Conservation (phyloP, 2,113 vertebrate genomes). For the Varanus salvator region DNA sequence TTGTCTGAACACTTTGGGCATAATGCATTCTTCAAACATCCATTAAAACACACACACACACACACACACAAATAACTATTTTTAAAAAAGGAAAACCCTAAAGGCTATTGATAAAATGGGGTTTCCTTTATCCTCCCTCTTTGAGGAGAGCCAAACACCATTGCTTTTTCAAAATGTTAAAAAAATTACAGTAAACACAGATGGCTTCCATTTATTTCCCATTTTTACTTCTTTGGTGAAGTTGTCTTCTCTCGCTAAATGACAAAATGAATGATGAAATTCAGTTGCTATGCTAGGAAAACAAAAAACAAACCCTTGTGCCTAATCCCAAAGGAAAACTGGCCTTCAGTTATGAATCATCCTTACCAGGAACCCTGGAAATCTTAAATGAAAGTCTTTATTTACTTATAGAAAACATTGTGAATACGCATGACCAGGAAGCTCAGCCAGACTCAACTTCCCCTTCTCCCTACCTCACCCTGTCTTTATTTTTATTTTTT, state of each 20-base stretch:
- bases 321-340: slow-evolving; percentile 82
- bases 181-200: slow-evolving; percentile 79
- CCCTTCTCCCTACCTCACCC: no score
- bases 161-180: slow-evolving; percentile 63
- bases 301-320: slow-evolving; percentile 84
- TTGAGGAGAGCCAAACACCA: slow-evolving; percentile 66
- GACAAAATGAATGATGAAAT: slow-evolving; percentile 87
- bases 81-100: slow-evolving; percentile 46
- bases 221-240: slow-evolving; percentile 84
- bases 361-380: slow-evolving; percentile 80
- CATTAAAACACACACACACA: slow-evolving; percentile 56
- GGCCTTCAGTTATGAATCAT: slow-evolving; percentile 85
- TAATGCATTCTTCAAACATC: slow-evolving; percentile 66
- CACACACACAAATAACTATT: slow-evolving; percentile 60
- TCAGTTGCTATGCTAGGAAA: slow-evolving; percentile 87
- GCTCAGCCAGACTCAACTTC: slow-evolving; percentile 43
- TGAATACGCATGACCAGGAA: slow-evolving; percentile 59
- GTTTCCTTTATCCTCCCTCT: slow-evolving; percentile 53
- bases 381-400: slow-evolving; percentile 79
- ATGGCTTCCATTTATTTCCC: slow-evolving; percentile 84
- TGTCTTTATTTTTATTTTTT: neutral
- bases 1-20: slow-evolving; percentile 73
- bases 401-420: slow-evolving; percentile 75
- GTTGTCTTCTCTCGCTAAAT: slow-evolving; percentile 85
- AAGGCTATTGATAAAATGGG: slow-evolving; percentile 70